Percentiles rank a stretch among this genome's conserved stretches.
Conservation (phyloP, 2,113 vertebrate genomes). For the Malurus elegans region DNA sequence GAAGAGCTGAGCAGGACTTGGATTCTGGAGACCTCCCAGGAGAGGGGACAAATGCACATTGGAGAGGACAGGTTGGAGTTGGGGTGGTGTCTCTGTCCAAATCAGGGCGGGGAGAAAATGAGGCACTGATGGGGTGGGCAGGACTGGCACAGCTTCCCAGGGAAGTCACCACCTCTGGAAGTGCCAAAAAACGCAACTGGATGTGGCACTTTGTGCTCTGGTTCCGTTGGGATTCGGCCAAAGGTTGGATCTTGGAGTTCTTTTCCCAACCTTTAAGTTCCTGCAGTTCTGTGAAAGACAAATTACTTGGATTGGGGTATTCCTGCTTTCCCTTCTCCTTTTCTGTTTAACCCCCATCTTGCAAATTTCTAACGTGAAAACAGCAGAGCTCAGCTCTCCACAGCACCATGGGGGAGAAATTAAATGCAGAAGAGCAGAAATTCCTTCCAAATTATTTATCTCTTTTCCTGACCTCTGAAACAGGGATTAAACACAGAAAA, state of each 20-base stretch:
- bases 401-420: neutral
- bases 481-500: neutral
- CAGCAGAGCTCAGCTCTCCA: neutral
- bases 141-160: neutral
- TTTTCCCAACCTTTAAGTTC: neutral
- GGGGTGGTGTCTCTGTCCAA: neutral
- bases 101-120: neutral
- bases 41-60: rapidly evolving
- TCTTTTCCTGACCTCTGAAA: neutral
- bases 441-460: neutral
- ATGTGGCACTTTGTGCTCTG: too few species aligned
- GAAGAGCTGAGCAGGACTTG: neutral
- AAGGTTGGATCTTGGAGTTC: neutral
- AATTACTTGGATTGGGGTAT: neutral
- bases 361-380: neutral
- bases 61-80: neutral
- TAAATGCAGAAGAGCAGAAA: neutral
- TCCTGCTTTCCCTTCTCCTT: neutral
- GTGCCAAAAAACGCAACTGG: rapidly evolving
- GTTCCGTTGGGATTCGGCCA: neutral
- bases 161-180: neutral
- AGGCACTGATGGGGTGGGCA: neutral
- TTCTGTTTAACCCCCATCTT: neutral
- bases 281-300: neutral
- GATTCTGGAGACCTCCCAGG: neutral